These are phyloP conservation scores for Synergus umbraculus DNA, from an alignment of 2,888 invertebrate species.

Conservation along the genomic window DNA sequence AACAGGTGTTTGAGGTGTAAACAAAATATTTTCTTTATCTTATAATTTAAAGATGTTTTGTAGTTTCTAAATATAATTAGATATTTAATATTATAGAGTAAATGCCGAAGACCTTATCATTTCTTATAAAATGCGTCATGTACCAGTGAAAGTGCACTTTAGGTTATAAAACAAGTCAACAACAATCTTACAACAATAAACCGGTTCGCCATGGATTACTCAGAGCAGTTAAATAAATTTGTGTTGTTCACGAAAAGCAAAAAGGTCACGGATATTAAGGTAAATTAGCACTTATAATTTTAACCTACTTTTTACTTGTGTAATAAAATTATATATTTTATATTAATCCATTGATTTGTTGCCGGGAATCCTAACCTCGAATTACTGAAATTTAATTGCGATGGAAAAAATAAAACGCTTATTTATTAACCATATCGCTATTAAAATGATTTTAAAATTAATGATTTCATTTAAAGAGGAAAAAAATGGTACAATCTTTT, in stretches of 20 bases:
- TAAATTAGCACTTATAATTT: slow-evolving; percentile 47
- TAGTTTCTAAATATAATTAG: too few relatives aligned
- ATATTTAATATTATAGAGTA: too few relatives aligned
- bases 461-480: neutral
- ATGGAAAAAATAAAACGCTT: too few relatives aligned
- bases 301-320: neutral
- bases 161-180: neutral
- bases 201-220: slow-evolving; percentile 13
- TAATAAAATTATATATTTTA: neutral
- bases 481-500: too few relatives aligned
- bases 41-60: too few relatives aligned
- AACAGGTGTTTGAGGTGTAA: too few relatives aligned
- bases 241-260: slow-evolving; percentile 51
- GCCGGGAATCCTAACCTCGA: neutral
- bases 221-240: neutral
- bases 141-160: neutral
- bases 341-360: neutral
- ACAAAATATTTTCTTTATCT: too few relatives aligned
- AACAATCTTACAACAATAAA: neutral
- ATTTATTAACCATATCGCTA: too few relatives aligned
- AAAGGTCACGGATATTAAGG: slow-evolving; percentile 59
- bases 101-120: too few relatives aligned
- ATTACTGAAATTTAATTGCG: too few relatives aligned
- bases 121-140: too few relatives aligned
- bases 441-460: neutral